Base-by-base conservation (phyloP, 2,888 invertebrate species). In the Parasteatoda lunata region DNA sequence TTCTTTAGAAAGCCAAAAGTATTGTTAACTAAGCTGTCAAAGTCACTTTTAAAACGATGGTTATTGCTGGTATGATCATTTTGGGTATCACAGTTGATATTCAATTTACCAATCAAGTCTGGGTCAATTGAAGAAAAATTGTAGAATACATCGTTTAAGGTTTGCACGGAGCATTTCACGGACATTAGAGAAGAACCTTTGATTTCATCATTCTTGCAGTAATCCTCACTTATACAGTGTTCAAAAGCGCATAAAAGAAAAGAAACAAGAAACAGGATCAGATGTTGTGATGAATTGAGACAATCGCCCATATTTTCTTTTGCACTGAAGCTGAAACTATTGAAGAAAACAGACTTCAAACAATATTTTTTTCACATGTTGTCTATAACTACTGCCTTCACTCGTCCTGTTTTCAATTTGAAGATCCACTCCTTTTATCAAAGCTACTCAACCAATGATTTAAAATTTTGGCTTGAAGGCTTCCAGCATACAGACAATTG, bases 51-150 rank as follows among this genome's bases (percentile, higher is more conserved):
- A 5, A 86, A 75, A n/a, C 48, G 88, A 77, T 48, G 30, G 45
- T 5, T 48, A n/a, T 15, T 52, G 8, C 64, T 54, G 11, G 8
- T 48, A 6, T 48, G 59, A 54, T 70, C 48, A 7, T 13, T 51
- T 11, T 30, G 15, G 9, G 45, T 89, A 70, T 89, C 89, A 78
- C 95, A 97, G 92, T 95, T 94, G 91, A 97, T 95, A 90, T 94
- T 94, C 88, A 97, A 92, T 5, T 95, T 95, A 51, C 95, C 95
- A 48, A 96, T 96, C 91, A 96, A 96, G 91, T 96, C 95, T 11
- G 95, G 94, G 70, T 96, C 96, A 89, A 96, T 96, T 84, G 96
- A 95, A 92, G 96, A 96, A 91, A 96, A 96, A 89, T 95, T 96
- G 92, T 95, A 96, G 91, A 95, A 96, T 92, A 96, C 96, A 93